Base-by-base conservation (phyloP, 2,113 vertebrate species). In the Octodon degus region DNA sequence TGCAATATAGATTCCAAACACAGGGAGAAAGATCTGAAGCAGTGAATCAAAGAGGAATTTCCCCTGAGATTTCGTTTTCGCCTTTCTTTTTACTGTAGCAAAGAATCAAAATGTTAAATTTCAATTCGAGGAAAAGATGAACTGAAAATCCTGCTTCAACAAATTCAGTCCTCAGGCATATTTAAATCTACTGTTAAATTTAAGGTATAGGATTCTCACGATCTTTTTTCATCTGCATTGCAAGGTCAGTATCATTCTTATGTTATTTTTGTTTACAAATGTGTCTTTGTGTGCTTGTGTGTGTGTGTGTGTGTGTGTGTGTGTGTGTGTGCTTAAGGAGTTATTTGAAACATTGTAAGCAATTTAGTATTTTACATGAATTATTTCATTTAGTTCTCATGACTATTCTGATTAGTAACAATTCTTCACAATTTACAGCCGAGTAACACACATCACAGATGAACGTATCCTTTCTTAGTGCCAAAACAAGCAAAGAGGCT, bases 11-110 rank as follows among this genome's bases (percentile, higher is more conserved):
- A 97, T 91, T 55, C 95, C 93, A 93, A 96, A 96, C 83, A 96
- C 80, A 95, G 89, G 93, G 72, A 80, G 74, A 55, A 96, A 98
- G 96, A 96, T 97, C 95, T 97, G 68, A 98, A 85, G 96, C 81
- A 30, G 34, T 76, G 70, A 94, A 97, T 98, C 97, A 97, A 98
- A 98, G 95, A 81, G 68, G 47, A 60, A 11, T 85, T 85, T 97
- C 97, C 90, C 87, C 16, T 86, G 97, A 97, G 97, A 91, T 92
- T 93, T 94, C 30, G 77, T 95, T 97, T 97, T 62, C 84, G 97
- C 40, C 85, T 93, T 97, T 97, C 86, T 94, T 95, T 70, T 77
- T 37, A 93, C 84, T 95, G 47, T 94, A 37, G 83, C 92, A 43
- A 92, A 89, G 76, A 95, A 94, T 77, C 68, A 91, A 96, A 96